Evolutionary conservation across 1,140 invertebrate genomes (phyloP), one percentile per base, ranked within the genome.

Genomic region (Sitobion miscanthi): DNA sequence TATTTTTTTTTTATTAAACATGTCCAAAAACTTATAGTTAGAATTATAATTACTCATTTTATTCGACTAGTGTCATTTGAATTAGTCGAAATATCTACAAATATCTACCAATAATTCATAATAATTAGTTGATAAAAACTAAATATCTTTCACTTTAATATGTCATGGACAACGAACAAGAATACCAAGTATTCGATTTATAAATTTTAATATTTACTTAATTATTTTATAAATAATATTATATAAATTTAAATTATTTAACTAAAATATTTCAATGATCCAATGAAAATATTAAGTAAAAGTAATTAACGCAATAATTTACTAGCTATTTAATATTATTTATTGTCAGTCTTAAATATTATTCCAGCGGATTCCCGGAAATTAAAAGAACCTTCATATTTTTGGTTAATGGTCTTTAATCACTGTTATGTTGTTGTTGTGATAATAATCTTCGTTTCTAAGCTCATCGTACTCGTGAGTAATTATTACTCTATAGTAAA

Each of bases 1-100:
- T 23, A 93, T 42, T 94, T 90, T 94, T 62, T 90, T 94, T 87
- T 94, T 94, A 52, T 94, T 91, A 49, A 94, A 88, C 94, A 94
- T 94, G 52, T 94, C 94, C 83, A 93, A 90, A 0, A 52, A 47
- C 30, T 90, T 93, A 35, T 90, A 49, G 2, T 54, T 54, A 25
- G n/a, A 25, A 93, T 62, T 42, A 49, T 6, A 69, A 91, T 38
- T 52, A 38, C 9, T 91, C 85, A 93, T 89, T 90, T 42, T 89
- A 91, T 49, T n/a, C 8, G 49, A 91, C 25, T 90, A 1, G 4
- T 89, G 54, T 54, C 87, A 89, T 54, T 89, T 52, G 47, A 89
- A 45, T 88, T 45, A 8, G 11, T 88, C 9, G 2, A 87, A 9
- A 52, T 52, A 49, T n/a, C 14, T 49, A n/a, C 0, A 1, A 49